Percentiles rank a stretch among this genome's conserved stretches.
Evolutionary conservation across 1,140 invertebrate species (phyloP).

Genomic region (Leptinotarsa texana): DNA sequence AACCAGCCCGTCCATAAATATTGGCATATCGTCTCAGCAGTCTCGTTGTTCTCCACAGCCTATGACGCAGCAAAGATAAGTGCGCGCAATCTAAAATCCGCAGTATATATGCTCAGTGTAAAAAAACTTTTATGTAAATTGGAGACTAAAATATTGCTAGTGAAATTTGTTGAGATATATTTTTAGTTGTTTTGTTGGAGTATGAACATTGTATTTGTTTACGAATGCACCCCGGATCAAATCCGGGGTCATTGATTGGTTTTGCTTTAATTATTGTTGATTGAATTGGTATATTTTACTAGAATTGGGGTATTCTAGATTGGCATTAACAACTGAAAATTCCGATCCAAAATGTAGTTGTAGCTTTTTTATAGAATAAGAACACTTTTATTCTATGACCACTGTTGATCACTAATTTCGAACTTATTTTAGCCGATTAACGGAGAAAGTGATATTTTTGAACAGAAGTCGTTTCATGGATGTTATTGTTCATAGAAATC

Average conservation of each 20-base stretch:
- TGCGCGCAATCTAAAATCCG: not conserved
- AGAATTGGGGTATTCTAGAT: not conserved
- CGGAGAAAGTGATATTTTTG: too few species aligned
- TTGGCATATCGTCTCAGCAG: conserved; percentile 33
- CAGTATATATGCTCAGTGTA: conserved; percentile 27
- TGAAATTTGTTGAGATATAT: conserved; percentile 27
- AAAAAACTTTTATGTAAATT: conserved; percentile 24
- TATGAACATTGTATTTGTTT: conserved; percentile 4
- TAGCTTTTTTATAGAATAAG: too few species aligned
- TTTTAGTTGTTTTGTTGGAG: conserved; percentile 3
- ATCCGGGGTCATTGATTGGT: not conserved
- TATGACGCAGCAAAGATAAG: conserved; percentile 48
- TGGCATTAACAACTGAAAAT: not conserved
- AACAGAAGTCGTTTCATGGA: too few species aligned
- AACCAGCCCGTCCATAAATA: conserved; percentile 48
- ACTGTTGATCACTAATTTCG: too few species aligned
- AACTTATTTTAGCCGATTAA: too few species aligned
- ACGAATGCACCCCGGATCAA: not conserved
- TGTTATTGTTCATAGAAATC: too few species aligned
- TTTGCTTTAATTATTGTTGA: not conserved
- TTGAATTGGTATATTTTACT: not conserved
- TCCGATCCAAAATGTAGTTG: too few species aligned
- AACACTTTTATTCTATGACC: too few species aligned
- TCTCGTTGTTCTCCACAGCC: conserved; percentile 46
- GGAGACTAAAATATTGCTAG: conserved; percentile 26